Conservation (phyloP, 2,113 vertebrate species). For the Paramisgurnus dabryanus region DNA sequence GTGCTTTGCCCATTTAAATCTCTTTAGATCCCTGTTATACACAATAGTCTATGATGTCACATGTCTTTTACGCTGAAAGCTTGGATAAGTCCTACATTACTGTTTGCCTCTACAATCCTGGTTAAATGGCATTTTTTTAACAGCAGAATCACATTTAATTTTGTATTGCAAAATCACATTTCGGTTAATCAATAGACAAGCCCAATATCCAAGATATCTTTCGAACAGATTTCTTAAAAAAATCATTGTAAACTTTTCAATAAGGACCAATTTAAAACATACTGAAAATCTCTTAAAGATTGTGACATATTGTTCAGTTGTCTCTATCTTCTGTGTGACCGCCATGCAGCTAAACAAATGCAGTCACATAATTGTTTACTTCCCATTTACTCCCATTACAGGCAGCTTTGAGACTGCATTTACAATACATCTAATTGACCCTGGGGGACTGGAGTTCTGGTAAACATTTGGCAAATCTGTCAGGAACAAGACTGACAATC, state of each 20-base stretch:
- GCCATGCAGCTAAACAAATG: background rate
- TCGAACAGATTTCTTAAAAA: background rate
- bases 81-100: background rate
- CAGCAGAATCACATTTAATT: background rate
- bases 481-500: slow-evolving; percentile 1
- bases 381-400: slow-evolving; percentile 31
- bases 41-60: background rate
- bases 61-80: background rate
- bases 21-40: slow-evolving; percentile 1
- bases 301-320: background rate
- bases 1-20: slow-evolving; percentile 34
- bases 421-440: slow-evolving; percentile 10
- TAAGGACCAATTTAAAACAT: background rate
- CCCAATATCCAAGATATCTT: background rate
- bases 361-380: slow-evolving; percentile 25
- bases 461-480: slow-evolving; percentile 22
- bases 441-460: slow-evolving; percentile 21
- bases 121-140: background rate
- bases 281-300: background rate
- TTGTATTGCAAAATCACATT: background rate
- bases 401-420: slow-evolving; percentile 20
- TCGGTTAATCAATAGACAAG: background rate
- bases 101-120: background rate
- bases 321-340: background rate
- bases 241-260: background rate